Evolutionary conservation across 2,888 invertebrate genomes (phyloP).

Genomic region (Penaeus monodon): DNA sequence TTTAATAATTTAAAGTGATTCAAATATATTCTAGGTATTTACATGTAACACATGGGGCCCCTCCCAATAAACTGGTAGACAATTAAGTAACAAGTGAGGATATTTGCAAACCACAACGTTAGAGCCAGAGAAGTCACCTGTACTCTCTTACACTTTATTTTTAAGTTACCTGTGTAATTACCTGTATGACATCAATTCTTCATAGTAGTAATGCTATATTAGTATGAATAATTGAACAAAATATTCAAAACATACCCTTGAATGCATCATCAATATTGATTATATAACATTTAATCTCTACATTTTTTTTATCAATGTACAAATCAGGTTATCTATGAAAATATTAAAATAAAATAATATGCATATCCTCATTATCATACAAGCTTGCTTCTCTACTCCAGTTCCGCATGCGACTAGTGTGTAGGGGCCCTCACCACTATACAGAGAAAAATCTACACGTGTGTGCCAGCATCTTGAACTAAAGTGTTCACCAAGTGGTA

Average conservation of each 20-base stretch:
- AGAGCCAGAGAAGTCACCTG: conserved; percentile 30
- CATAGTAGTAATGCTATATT: neutral
- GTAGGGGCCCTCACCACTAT: conserved; percentile 38
- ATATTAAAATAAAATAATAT: neutral
- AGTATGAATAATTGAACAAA: neutral
- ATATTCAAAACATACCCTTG: neutral
- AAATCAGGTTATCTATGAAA: too few species aligned
- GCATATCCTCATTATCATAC: neutral
- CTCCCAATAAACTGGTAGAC: conserved; percentile 42
- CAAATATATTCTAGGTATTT: conserved; percentile 57
- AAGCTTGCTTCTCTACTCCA: conserved; percentile 39
- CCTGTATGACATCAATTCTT: too few species aligned
- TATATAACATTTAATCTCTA: too few species aligned
- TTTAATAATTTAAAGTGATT: conserved; percentile 54
- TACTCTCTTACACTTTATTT: neutral
- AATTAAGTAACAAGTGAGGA: conserved; percentile 38
- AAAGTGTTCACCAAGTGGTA: conserved; percentile 1
- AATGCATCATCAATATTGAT: too few species aligned
- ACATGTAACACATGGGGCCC: conserved; percentile 38
- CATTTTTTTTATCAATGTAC: too few species aligned
- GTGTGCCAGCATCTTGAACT: conserved; percentile 34
- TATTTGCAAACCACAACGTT: conserved; percentile 47
- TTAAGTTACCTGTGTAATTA: too few species aligned
- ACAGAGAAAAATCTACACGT: conserved; percentile 49
- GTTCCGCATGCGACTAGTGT: conserved; percentile 48